Conservation (phyloP, 2,888 invertebrate species). For the Mayetiola destructor region DNA sequence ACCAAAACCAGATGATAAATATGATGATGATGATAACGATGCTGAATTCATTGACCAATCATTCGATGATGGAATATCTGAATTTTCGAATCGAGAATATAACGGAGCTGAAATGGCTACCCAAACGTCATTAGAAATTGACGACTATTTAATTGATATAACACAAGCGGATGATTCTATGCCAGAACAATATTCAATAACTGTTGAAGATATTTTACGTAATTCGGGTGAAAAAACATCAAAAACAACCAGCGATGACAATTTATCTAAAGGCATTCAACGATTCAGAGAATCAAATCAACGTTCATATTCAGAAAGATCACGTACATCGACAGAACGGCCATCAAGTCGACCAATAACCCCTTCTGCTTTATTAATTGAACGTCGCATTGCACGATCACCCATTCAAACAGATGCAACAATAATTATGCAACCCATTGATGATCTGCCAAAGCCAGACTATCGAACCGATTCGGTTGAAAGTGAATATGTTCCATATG, state of each 20-base stretch:
- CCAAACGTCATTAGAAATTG: slow-evolving; percentile 62
- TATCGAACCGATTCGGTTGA: slow-evolving; percentile 1
- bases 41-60: slow-evolving; percentile 21
- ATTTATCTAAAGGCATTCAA: background rate
- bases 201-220: slow-evolving; percentile 31
- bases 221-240: slow-evolving; percentile 29
- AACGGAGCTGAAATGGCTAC: slow-evolving; percentile 63
- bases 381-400: slow-evolving; percentile 45
- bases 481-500: slow-evolving; percentile 13
- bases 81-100: slow-evolving; percentile 27
- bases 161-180: slow-evolving; percentile 34
- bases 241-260: background rate
- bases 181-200: slow-evolving; percentile 29
- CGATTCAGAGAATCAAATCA: slow-evolving; percentile 36
- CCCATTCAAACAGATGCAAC: slow-evolving; percentile 49
- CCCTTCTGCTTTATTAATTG: slow-evolving; percentile 46
- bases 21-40: slow-evolving; percentile 16
- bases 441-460: slow-evolving; percentile 25
- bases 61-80: slow-evolving; percentile 21
- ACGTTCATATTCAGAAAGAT: slow-evolving; percentile 39
- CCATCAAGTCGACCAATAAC: slow-evolving; percentile 44
- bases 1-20: slow-evolving; percentile 25
- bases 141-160: slow-evolving; percentile 51
- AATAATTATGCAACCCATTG: slow-evolving; percentile 46
- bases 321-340: slow-evolving; percentile 44